phyloP scores from a whole-genome alignment of 2,888 invertebrate species.

The Agonopterix alstromeriana region DNA sequence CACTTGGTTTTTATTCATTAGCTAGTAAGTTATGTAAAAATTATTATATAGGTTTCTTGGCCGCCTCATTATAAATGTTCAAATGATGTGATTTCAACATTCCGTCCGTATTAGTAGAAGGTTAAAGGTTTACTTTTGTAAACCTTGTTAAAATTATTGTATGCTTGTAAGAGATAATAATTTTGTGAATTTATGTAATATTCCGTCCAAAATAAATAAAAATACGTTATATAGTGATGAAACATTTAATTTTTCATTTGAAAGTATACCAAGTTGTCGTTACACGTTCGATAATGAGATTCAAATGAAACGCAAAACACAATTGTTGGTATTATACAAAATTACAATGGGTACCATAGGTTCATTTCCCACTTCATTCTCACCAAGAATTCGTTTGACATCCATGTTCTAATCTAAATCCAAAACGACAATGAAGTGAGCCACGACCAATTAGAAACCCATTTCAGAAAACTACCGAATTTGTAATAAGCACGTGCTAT shows the following conservation, averaged over 20 bases:
- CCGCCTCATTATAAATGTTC: no score
- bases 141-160: no score
- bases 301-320: conserved; percentile 72
- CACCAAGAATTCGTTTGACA: conserved; percentile 1
- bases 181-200: no score
- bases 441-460: conserved; percentile 3
- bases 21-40: no score
- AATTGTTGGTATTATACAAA: conserved; percentile 61
- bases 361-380: conserved; percentile 15
- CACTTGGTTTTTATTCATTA: no score
- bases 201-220: conserved; percentile 15
- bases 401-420: neutral
- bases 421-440: conserved; percentile 15
- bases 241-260: conserved; percentile 76
- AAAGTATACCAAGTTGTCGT: conserved; percentile 74
- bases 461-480: conserved; percentile 4
- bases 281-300: conserved; percentile 72
- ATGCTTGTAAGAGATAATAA: no score
- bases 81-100: no score
- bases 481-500: neutral
- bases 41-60: no score
- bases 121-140: no score
- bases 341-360: conserved; percentile 22
- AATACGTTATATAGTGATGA: conserved; percentile 52
- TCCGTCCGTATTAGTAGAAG: no score